Evolutionary conservation across 2,888 invertebrate genomes (phyloP), one percentile per base, ranked within the genome.

Genomic region (Oscheius sp.): DNA sequence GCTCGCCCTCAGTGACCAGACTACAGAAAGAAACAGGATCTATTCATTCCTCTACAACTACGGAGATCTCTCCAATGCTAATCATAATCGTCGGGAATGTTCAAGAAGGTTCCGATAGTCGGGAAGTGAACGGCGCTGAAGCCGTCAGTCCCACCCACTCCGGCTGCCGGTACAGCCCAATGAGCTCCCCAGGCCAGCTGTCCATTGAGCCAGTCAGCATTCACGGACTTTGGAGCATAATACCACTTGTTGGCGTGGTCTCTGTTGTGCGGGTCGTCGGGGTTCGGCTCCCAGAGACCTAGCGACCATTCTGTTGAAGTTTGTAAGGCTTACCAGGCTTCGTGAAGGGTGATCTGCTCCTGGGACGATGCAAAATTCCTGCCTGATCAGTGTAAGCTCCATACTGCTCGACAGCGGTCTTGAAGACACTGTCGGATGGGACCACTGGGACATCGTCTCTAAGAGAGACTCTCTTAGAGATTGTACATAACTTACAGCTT

Each of bases 1-100:
- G 21, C 21, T 21, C 21, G 21, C 21, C 21, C 21, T 21, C 21
- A 21, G 21, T 21, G 21, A 21, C 21, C 21, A 21, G 21, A 21
- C 21, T 21, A 21, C 21, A 21, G 21, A 21, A 21, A 21, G 21
- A 21, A 21, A 21, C 21, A 21, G 21, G 21, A 21, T 21, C 21
- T 58, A 32, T 60, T 60, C n/a, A 37, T 60, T 60, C 10, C 32
- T 37, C 35, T n/a, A 60, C 58, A 58, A n/a, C 58, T 58, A 58
- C 32, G 5, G 58, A 21, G 13, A 35, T 2, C 13, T 33, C 33
- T 2, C 4, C 42, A 9, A 53, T n/a, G 29, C 35, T 79, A 86
- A 77, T 86, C 86, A 73, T 86, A 86, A 74, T 86, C 86, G 73
- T 86, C 86, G 10, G 86, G 85, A 74, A 86, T 85, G 76, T 85